Percentiles rank a stretch among this genome's conserved stretches.
phyloP scores from a whole-genome alignment of 2,113 vertebrate species.

The Triplophysa tibetana region DNA sequence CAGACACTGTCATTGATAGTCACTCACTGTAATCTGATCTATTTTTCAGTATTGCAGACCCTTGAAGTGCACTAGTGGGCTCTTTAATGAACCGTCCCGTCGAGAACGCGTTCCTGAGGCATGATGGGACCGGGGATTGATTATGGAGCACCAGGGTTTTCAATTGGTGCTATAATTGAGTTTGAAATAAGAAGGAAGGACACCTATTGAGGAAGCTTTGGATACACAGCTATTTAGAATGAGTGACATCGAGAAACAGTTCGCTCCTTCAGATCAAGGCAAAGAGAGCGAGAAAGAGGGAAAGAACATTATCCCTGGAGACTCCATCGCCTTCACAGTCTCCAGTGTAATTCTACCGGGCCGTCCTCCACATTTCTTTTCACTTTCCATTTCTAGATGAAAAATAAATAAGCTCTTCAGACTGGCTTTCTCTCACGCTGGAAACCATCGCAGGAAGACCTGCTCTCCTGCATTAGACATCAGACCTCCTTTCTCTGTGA shows the following conservation, averaged over 20 bases:
- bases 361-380: conserved; percentile 58
- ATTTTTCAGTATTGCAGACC: background rate
- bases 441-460: conserved; percentile 52
- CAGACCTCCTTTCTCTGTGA: conserved; percentile 4
- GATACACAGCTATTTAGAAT: conserved; percentile 34
- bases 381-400: conserved; percentile 69
- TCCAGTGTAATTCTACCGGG: conserved; percentile 61
- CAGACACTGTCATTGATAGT: no score
- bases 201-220: conserved; percentile 16
- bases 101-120: background rate
- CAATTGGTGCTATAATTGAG: conserved; percentile 27
- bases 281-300: conserved; percentile 51
- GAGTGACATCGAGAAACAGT: conserved; percentile 45
- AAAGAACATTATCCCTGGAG: conserved; percentile 65
- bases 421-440: conserved; percentile 56
- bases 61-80: conserved; percentile 3
- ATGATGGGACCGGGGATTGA: conserved; percentile 29
- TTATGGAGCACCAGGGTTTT: conserved; percentile 25
- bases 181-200: conserved; percentile 28
- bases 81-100: conserved; percentile 15
- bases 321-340: conserved; percentile 59
- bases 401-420: conserved; percentile 77
- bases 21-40: background rate
- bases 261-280: conserved; percentile 65
- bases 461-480: conserved; percentile 57